Conservation (phyloP, 2,113 vertebrate genomes). For the Chloebia gouldiae region DNA sequence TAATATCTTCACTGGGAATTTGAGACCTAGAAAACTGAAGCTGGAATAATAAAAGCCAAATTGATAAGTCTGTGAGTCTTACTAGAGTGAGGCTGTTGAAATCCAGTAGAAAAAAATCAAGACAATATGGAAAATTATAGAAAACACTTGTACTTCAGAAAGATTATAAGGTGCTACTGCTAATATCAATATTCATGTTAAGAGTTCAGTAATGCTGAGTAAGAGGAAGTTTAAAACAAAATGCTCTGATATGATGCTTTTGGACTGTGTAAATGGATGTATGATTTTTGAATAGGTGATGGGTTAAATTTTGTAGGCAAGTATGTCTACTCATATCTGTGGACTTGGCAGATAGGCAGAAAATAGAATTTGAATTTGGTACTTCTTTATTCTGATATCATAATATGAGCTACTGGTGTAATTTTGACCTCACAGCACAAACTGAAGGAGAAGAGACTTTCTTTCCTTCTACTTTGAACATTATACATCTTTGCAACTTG, state of each 20-base stretch:
- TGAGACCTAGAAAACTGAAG: background rate
- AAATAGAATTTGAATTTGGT: background rate
- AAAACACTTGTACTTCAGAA: background rate
- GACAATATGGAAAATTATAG: background rate
- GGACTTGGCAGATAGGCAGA: background rate
- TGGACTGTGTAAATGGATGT: background rate
- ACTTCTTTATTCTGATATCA: background rate
- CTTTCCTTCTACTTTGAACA: background rate
- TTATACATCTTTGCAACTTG: background rate
- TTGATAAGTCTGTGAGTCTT: background rate
- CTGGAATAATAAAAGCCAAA: background rate
- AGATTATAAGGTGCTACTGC: background rate
- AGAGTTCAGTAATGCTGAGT: background rate
- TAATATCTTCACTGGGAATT: background rate
- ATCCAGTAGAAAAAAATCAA: background rate
- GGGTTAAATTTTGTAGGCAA: background rate
- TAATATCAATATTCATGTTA: background rate
- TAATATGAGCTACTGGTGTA: background rate
- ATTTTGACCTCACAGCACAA: background rate
- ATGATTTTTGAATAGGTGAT: background rate
- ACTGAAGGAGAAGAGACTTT: background rate
- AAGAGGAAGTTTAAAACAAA: background rate
- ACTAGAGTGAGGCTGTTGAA: background rate
- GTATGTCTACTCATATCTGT: background rate
- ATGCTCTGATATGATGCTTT: background rate